Evolutionary conservation across 2,113 vertebrate species (phyloP).

Genomic region (Carettochelys insculpta): DNA sequence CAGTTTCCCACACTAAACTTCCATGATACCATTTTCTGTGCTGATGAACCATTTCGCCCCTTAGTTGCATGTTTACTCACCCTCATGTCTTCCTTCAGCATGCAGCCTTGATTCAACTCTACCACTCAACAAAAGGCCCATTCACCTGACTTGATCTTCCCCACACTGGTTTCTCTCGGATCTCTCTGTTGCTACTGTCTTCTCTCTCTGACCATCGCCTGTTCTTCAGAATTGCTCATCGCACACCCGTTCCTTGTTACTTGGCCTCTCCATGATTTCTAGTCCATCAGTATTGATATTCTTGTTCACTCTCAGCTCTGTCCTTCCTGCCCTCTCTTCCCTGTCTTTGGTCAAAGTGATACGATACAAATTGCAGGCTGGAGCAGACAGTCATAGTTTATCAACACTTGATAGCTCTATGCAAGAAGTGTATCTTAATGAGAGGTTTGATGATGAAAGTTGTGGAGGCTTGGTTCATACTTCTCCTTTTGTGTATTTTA

Average conservation of each 20-base stretch:
- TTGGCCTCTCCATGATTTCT: background rate
- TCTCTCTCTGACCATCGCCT: background rate
- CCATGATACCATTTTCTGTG: background rate
- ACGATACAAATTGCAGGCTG: background rate
- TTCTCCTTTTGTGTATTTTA: background rate
- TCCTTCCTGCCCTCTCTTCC: background rate
- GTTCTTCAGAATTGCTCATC: background rate
- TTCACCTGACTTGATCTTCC: background rate
- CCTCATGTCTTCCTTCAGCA: background rate
- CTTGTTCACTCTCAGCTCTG: background rate
- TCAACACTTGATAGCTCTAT: background rate
- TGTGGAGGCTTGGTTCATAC: background rate
- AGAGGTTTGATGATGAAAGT: background rate
- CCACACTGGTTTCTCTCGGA: background rate
- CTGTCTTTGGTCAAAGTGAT: background rate
- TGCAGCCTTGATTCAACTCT: background rate
- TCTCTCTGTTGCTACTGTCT: background rate
- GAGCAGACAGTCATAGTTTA: background rate
- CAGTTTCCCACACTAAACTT: background rate
- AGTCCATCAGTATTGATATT: background rate
- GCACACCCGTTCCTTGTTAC: background rate
- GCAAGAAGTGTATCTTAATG: background rate
- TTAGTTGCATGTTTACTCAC: background rate
- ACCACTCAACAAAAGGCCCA: background rate
- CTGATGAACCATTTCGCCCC: background rate